Evolutionary conservation across 2,888 invertebrate genomes (phyloP), one percentile per base, ranked within the genome.

Genomic region (Drosophila mimica): DNA sequence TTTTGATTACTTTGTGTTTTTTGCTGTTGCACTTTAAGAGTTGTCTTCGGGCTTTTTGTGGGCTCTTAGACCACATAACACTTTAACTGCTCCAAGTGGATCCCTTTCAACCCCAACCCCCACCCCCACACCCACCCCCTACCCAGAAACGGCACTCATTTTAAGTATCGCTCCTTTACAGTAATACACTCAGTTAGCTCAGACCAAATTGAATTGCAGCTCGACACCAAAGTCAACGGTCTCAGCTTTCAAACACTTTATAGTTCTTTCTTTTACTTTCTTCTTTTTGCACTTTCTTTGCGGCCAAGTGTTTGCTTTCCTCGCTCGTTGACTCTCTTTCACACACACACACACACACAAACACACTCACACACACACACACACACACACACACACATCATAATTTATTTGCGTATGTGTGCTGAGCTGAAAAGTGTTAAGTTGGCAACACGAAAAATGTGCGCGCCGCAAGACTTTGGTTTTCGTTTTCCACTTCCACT

Each of bases 381-480:
- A 43, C 63, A 28, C 20, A 20, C 46, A 36, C 46, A 48, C 31
- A 63, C 52, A 61, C 53, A 68, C 36, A 71, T 83, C 80, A 82
- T 79, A 82, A 81, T 74, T 76, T 81, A 79, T 73, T 77, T 71
- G 81, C 63, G 75, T 66, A 76, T 70, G 63, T 67, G 64, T 70
- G 74, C 88, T 78, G 65, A 84, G 89, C 70, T 46, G 46, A 82
- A 85, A 85, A 89, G 89, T 85, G 89, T 85, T 85, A 85, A 83
- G 89, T 89, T 87, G 84, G 84, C 88, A 84, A 89, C 89, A 83
- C 79, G 82, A 83, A 88, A 88, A 83, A 79, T 85, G 74, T 74
- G 77, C 77, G 87, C 82, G 65, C 84, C 89, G 70, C 83, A 88
- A 83, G 89, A 73, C 88, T 89, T 89, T 79, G 83, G 88, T 75